Evolutionary conservation across 2,113 vertebrate species (phyloP).

Genomic region (Ailurus styani): DNA sequence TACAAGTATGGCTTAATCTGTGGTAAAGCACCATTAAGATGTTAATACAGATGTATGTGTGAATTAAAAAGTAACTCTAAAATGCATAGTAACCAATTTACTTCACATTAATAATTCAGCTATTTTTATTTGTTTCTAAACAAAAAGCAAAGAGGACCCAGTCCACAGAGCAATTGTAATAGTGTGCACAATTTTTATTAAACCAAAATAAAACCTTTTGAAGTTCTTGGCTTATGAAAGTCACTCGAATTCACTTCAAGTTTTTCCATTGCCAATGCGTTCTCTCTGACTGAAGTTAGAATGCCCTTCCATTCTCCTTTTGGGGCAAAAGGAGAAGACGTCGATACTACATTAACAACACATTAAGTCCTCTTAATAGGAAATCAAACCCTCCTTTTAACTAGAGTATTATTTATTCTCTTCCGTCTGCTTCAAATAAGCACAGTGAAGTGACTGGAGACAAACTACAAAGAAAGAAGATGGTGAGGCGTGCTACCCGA

Average conservation of each 20-base stretch:
- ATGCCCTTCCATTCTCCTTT: neutral
- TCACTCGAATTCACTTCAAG: neutral
- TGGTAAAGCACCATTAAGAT: constrained; percentile 57
- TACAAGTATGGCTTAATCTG: constrained; percentile 22
- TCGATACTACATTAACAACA: neutral
- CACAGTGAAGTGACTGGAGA: neutral
- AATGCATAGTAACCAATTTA: constrained; percentile 67
- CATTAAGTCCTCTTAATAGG: neutral
- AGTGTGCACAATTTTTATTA: constrained; percentile 59
- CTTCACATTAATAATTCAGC: constrained; percentile 74
- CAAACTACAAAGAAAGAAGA: neutral
- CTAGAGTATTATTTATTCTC: neutral
- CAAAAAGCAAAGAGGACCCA: constrained; percentile 46
- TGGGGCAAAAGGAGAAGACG: neutral
- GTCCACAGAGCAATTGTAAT: constrained; percentile 26
- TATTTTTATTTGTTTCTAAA: constrained; percentile 74
- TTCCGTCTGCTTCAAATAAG: constrained; percentile 35
- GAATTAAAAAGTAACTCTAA: constrained; percentile 72
- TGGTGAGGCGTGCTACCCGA: neutral
- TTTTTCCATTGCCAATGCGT: neutral
- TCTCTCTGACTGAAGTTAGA: neutral
- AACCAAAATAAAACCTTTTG: constrained; percentile 35
- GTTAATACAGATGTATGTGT: constrained; percentile 66
- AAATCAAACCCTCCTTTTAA: neutral
- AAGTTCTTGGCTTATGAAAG: constrained; percentile 23